Evolutionary conservation across 2,888 invertebrate genomes (phyloP), one percentile per base, ranked within the genome.

Genomic region (Caenorhabditis imperialis): DNA sequence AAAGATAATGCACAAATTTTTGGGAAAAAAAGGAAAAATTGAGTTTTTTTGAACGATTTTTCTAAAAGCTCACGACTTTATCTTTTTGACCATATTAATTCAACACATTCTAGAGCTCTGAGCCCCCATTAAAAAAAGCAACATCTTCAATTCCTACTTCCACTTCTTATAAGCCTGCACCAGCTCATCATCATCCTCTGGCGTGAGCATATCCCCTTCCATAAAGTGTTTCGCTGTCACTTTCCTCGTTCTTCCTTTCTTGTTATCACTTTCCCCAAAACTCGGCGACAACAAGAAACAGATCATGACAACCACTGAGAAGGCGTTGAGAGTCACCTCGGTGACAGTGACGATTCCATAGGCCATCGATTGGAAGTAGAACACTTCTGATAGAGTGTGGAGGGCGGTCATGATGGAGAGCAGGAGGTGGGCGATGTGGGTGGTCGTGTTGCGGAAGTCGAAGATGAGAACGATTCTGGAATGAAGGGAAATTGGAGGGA

Each of bases 301-400:
- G 25, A 75, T 27, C 74, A 75, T 69, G 45, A 75, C 51, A 33
- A 69, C 51, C 1, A 55, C 62, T 7, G 74, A 47, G 38, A 75
- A 75, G n/a, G 71, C 54, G 67, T 76, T 76, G 27, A 76, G 55
- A 3, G 65, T 71, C 33, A 75, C 63, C 48, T 75, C 75, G 1
- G 70, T 75, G 25, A 78, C 55, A 8, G 67, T 70, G 20, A 78
- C 72, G 47, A 70, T 61, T 23, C 69, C 71, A 30, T 72, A 60
- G 4, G 63, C 38, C 75, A 78, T 78, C 8, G 72, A 55, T 30
- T 67, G 33, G 44, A 53, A 79, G 51, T 47, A 54, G 60, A 75
- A 79, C 12, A 78, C 74, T 70, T 79, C 79, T 3, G 60, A 22
- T 16, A 75, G 16, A 16, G 77, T 75, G 48, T 69, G 71, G 16